A percentile compares a stretch with the other conserved stretches of the same genome.
phyloP scores from a whole-genome alignment of 1,140 invertebrate species.

The Oppia nitens region DNA sequence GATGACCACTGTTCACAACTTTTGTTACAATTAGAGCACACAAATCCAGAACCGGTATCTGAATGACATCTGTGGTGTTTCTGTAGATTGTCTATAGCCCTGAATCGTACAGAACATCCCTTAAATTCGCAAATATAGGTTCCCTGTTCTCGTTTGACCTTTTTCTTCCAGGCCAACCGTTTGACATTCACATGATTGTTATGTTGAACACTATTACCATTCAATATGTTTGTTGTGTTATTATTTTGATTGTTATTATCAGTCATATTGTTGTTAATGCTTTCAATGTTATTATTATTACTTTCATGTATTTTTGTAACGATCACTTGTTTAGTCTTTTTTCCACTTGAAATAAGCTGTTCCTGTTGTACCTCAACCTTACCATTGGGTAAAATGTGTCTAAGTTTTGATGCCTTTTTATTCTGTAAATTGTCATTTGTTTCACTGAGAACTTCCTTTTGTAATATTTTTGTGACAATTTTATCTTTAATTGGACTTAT shows the following conservation, averaged over 20 bases:
- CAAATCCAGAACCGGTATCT: constrained; percentile 29
- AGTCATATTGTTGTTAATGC: too few relatives aligned
- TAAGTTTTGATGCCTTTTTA: neutral
- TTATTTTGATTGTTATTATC: too few relatives aligned
- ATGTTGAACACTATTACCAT: constrained; percentile 2
- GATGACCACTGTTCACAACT: constrained; percentile 29
- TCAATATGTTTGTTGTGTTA: too few relatives aligned
- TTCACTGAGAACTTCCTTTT: neutral
- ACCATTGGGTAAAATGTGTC: neutral
- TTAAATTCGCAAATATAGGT: constrained; percentile 25
- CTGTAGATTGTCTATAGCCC: constrained; percentile 31
- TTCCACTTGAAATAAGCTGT: neutral
- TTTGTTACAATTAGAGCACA: constrained; percentile 48
- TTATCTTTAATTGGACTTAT: neutral
- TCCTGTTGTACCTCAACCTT: neutral
- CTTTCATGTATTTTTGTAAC: neutral
- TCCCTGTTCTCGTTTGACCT: constrained; percentile 16
- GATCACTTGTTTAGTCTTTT: neutral
- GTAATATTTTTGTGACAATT: neutral
- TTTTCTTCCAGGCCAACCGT: constrained; percentile 17
- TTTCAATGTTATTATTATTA: neutral
- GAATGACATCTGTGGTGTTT: constrained; percentile 43
- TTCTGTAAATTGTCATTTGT: neutral
- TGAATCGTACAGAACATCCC: constrained; percentile 31
- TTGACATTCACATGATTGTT: constrained; percentile 4